Evolutionary conservation across 2,888 invertebrate genomes (phyloP), one percentile per base, ranked within the genome.

Genomic region (Apamea sordens): DNA sequence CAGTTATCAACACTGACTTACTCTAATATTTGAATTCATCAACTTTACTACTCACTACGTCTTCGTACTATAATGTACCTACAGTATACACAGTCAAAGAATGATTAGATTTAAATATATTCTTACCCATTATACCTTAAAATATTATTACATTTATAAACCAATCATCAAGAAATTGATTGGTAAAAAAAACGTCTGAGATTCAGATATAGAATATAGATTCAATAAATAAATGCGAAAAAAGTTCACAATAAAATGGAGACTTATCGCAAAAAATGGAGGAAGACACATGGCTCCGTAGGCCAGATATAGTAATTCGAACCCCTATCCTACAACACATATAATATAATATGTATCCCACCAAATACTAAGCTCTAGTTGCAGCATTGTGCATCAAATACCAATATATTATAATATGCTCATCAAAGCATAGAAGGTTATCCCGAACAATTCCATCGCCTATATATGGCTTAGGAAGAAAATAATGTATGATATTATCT

Each of bases 71-170:
- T 83, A 67, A 63, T 50, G 47, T 84, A 83, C 68, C 59, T 84
- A 83, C 78, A 79, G 59, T 79, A 84, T 79, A 70, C 7, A 83
- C 64, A 44, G 50, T 84, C 70, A 47, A 53, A 59, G 32, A 70
- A 44, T 44, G 13, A 50, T 21, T 65, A 41, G 11, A 83, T 68
- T 21, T 21, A 28, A 41, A 68, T 41, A 83, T 50, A 50, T 21
- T 56, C 28, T 63, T 65, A 84, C 69, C n/a, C 41, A 78, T 24
- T 83, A 53, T 32, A 41, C 13, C 53, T 59, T 53, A 53, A 64
- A 83, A 81, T 32, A 47, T 24, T 69, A 8, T 4, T 81, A 80
- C 5, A 80, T 50, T 47, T 80, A 79, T n/a, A 13, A 41, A 64
- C 70, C 64, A 70, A 71, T 36, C 59, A 67, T 61, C 72, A 61